Evolutionary conservation across 2,888 invertebrate species (phyloP), one percentile per base, ranked within the genome.

Genomic region (Drosophila prostipennis): DNA sequence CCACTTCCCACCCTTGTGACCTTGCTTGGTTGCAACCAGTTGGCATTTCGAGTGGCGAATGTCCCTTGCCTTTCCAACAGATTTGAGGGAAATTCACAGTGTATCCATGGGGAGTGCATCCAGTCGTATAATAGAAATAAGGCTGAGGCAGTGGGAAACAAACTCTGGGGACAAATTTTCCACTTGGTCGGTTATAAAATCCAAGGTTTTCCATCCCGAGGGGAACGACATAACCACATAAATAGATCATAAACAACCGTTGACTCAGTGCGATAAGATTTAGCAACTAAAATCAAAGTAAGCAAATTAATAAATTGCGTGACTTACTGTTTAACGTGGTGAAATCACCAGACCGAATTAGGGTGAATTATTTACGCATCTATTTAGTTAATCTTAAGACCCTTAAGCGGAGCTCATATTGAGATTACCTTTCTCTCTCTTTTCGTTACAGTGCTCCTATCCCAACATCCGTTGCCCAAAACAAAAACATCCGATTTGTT

Each of bases 91-190:
- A 34, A 34, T 40, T 49, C 23, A 39, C 34, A 65, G 42, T 16
- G 34, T 7, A 46, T 54, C 13, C 29, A 43, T 19, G 45, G 13
- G 32, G 54, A 53, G 55, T 58, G 65, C 54, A 36, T 46, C 56
- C 19, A 54, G 48, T 59, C 53, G 64, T n/a, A 45, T 34, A 14
- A n/a, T 5, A 39, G 39, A 1, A 19, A 19, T 19, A 19, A 19
- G 19, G 19, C 19, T 2, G 19, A 19, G 19, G 19, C 37, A 73
- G 70, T 59, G 67, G 64, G 10, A 45, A 36, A 52, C 37, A 37
- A 14, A 26, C 53, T 34, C 14, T 52, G 43, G 26, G 45, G 54
- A 69, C 56, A 72, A 72, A 61, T 54, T 76, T 75, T 79, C 59
- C 71, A 63, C 56, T 73, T 61, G 26, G 53, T 23, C 32, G 48